These are phyloP conservation scores for Corvus cornix DNA, from an alignment of 2,113 vertebrate genomes.

Conservation along the genomic window DNA sequence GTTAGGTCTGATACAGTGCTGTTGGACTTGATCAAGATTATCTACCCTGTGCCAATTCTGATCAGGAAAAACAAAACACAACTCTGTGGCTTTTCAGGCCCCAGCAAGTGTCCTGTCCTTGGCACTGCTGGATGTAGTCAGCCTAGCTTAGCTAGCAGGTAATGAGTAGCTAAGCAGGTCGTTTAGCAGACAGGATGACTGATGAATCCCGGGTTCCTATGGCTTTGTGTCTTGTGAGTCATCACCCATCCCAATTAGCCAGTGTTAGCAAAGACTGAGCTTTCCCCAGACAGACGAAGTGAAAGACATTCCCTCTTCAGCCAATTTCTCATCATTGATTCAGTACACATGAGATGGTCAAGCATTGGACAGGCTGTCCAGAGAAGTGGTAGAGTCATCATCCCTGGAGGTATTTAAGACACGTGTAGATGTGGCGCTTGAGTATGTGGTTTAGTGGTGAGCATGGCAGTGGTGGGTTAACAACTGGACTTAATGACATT, in stretches of 20 bases:
- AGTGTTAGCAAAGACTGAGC: background rate
- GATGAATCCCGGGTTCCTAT: background rate
- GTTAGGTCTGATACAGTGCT: background rate
- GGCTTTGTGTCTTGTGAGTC: background rate
- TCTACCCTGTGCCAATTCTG: background rate
- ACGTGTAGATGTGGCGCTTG: background rate
- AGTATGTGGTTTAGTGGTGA: background rate
- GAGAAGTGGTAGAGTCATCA: background rate
- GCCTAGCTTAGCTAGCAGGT: constrained; percentile 23
- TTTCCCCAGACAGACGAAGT: background rate
- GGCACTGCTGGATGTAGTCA: background rate
- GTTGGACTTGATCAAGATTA: background rate
- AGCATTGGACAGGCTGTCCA: background rate
- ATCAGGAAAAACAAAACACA: background rate
- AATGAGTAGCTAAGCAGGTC: constrained; percentile 1
- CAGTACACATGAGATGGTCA: background rate
- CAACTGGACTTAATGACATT: background rate
- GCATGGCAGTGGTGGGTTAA: background rate
- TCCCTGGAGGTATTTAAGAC: background rate
- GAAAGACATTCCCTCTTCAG: background rate
- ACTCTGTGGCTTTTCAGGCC: background rate
- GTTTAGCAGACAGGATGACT: constrained; percentile 5
- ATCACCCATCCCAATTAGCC: background rate
- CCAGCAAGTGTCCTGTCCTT: background rate
- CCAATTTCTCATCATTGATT: background rate